These are phyloP conservation scores for Drosophila lacicola DNA, from an alignment of 2,888 invertebrate species.

Conservation along the genomic window DNA sequence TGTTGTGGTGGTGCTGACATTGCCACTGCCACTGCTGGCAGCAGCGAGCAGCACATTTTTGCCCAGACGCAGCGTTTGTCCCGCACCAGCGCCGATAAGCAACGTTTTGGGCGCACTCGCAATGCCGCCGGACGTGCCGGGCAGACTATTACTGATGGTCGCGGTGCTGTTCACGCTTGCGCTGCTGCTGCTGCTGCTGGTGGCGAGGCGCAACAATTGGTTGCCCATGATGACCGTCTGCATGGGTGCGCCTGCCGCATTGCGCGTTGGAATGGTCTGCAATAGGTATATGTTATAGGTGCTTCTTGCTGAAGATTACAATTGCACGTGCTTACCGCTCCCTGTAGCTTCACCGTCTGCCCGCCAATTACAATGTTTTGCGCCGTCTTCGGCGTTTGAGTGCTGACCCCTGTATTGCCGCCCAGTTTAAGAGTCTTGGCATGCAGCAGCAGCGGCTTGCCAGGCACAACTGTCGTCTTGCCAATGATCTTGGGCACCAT, in stretches of 20 bases:
- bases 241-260: constrained; percentile 59
- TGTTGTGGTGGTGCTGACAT: constrained; percentile 36
- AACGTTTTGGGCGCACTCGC: constrained; percentile 76
- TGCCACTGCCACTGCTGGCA: constrained; percentile 35
- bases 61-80: constrained; percentile 81
- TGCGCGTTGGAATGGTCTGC: constrained; percentile 59
- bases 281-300: neutral
- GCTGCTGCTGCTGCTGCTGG: constrained; percentile 42
- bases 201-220: constrained; percentile 82
- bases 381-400: constrained; percentile 78
- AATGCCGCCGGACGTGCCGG: constrained; percentile 45
- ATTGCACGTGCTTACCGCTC: constrained; percentile 69
- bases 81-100: constrained; percentile 76
- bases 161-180: constrained; percentile 33
- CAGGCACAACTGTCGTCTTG: constrained; percentile 73
- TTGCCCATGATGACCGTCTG: constrained; percentile 85
- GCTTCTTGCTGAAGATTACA: neutral
- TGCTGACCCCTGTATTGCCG: constrained; percentile 84
- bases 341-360: constrained; percentile 84
- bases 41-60: constrained; percentile 68
- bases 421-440: constrained; percentile 65
- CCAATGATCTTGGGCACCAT: constrained; percentile 85
- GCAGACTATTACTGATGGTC: constrained; percentile 51
- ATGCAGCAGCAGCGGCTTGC: constrained; percentile 65
- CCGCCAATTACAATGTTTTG: constrained; percentile 84